Evolutionary conservation across 2,113 vertebrate genomes (phyloP).

Genomic region (Eretmochelys imbricata): DNA sequence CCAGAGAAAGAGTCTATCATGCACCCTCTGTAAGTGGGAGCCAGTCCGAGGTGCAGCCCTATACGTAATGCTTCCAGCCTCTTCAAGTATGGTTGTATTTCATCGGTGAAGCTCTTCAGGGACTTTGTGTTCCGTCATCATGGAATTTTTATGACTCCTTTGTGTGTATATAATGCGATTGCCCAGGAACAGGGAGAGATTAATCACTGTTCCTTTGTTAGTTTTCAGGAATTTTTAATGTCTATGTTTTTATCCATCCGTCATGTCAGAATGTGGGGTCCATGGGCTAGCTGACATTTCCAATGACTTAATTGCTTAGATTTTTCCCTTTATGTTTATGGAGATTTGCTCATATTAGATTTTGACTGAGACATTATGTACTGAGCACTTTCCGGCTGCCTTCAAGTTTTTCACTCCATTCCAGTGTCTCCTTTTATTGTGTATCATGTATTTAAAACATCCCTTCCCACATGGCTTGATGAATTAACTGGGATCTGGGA

Average conservation of each 20-base stretch:
- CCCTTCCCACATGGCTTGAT: neutral
- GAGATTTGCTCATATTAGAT: neutral
- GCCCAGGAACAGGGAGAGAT: conserved; percentile 61
- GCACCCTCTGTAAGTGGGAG: fast-evolving
- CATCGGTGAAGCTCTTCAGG: conserved; percentile 44
- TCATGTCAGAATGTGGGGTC: conserved; percentile 54
- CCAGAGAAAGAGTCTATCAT: neutral
- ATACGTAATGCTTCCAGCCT: neutral
- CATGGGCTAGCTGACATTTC: conserved; percentile 24
- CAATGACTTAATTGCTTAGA: conserved; percentile 49
- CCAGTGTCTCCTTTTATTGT: neutral
- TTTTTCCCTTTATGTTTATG: neutral
- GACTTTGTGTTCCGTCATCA: conserved; percentile 60
- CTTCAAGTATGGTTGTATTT: conserved; percentile 54
- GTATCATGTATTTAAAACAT: neutral
- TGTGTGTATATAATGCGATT: conserved; percentile 64
- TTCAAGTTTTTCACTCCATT: neutral
- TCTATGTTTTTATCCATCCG: conserved; percentile 47
- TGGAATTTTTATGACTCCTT: conserved; percentile 76
- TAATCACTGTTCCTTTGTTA: conserved; percentile 58
- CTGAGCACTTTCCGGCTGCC: fast-evolving
- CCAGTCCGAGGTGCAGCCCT: neutral
- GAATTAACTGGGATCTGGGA: neutral
- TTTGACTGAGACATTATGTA: neutral
- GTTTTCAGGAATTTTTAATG: conserved; percentile 61